A percentile compares a stretch with the other conserved stretches of the same genome.
Conservation (phyloP, 92 coral and sea anemone species). For the Porites divaricata region DNA sequence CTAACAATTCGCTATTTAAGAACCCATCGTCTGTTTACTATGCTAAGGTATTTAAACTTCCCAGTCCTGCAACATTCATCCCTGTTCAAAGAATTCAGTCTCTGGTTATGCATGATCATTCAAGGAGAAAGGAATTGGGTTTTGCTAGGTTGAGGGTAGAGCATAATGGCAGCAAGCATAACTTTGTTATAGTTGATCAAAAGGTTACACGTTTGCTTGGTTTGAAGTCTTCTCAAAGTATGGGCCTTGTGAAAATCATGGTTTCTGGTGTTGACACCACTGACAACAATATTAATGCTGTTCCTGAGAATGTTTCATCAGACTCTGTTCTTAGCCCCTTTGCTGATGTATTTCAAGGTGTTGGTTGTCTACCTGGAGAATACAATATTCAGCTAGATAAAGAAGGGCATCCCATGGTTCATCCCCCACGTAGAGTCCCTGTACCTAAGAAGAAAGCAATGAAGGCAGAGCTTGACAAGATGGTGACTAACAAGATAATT, state of each 20-base stretch:
- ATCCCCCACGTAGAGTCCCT: too few relatives aligned
- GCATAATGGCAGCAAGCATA: too few relatives aligned
- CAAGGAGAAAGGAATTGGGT: too few relatives aligned
- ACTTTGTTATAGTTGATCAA: too few relatives aligned
- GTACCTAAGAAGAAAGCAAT: too few relatives aligned
- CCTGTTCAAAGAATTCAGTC: constrained; percentile 26
- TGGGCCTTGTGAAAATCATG: too few relatives aligned
- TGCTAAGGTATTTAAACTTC: constrained; percentile 15
- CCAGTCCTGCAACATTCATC: constrained; percentile 13
- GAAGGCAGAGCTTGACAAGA: too few relatives aligned
- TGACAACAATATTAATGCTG: constrained; percentile 2
- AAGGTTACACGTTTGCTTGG: neutral
- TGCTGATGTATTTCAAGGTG: constrained; percentile 21
- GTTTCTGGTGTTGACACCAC: too few relatives aligned
- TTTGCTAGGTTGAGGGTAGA: too few relatives aligned
- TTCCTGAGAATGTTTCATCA: neutral
- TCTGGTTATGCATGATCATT: too few relatives aligned
- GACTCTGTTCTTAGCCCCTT: constrained; percentile 5
- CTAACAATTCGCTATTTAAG: neutral
- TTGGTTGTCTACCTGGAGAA: constrained; percentile 17
- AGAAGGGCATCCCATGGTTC: neutral
- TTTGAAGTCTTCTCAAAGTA: neutral
- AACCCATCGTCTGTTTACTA: constrained; percentile 23
- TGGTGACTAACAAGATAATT: constrained; percentile 12
- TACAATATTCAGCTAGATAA: neutral